Evolutionary conservation across 2,888 invertebrate genomes (phyloP), one percentile per base, ranked within the genome.

Genomic region (Camptogramma bilineatum): DNA sequence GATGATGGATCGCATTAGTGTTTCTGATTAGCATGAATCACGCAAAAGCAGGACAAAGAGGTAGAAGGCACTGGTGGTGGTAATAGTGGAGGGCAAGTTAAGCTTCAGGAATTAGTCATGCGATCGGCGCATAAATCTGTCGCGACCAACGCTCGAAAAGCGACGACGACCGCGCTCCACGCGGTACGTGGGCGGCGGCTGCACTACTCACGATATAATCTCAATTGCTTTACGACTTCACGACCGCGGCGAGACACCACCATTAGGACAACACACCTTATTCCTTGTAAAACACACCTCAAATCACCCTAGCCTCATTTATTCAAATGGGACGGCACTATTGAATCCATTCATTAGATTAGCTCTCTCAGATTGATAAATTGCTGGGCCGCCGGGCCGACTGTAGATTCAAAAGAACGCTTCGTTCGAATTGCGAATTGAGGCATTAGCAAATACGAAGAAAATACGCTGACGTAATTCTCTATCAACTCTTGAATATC

Each of bases 111-210:
- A 84, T 84, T 82, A 82, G 82, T 80, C 85, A 87, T 86, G 86
- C 85, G 78, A 90, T 86, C 80, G 73, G 67, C 75, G 69, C 84
- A 88, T 91, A 88, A 90, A 91, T 89, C 85, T 84, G 83, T 86
- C 86, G 79, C 76, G 81, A 74, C 76, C 73, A 4, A 8, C 34
- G 10, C 34, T 9, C 34, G 34, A 39, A 13, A 13, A 3, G 34
- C 34, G 34, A 39, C 28, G 72, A 66, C 73, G 71, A 72, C 72
- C 69, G 68, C 72, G 73, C 75, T 73, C 73, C 69, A 66, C 71
- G 63, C 61, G 62, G 64, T 64, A 74, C 68, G 82, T 78, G 75
- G 80, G 79, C 74, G 81, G 77, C 66, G 64, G 66, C 70, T 79
- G 78, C 77, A 77, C 69, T 73, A 70, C 62, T 72, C 68, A 64